A percentile compares a stretch with the other conserved stretches of the same genome.
These are phyloP conservation scores for Ophonus ardosiacus DNA, from an alignment of 2,888 invertebrate species.

Conservation along the genomic window DNA sequence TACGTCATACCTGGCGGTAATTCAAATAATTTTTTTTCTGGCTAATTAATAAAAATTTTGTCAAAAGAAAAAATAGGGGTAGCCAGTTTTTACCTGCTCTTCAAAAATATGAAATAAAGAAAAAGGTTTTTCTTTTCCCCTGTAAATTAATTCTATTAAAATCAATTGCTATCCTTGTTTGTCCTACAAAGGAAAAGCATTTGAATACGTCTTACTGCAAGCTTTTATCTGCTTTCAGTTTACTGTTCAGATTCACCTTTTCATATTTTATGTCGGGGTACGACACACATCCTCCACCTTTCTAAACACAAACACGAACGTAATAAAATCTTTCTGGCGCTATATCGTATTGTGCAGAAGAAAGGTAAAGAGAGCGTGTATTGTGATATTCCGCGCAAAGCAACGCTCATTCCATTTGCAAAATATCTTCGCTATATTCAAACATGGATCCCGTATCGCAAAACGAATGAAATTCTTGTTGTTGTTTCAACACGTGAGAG, in stretches of 20 bases:
- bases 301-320: constrained; percentile 47
- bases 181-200: background rate
- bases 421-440: constrained; percentile 56
- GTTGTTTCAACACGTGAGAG: too few species aligned
- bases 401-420: constrained; percentile 54
- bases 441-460: constrained; percentile 54
- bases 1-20: too few species aligned
- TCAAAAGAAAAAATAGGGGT: too few species aligned
- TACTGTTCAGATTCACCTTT: constrained; percentile 30
- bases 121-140: too few species aligned
- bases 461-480: constrained; percentile 55
- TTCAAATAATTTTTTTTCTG: too few species aligned
- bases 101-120: too few species aligned
- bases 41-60: too few species aligned
- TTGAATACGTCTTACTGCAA: background rate
- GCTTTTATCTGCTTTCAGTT: background rate
- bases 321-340: constrained; percentile 47
- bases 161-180: background rate
- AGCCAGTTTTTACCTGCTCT: too few species aligned
- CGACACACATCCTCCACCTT: background rate
- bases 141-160: background rate
- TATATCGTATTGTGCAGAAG: constrained; percentile 7
- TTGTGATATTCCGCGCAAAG: constrained; percentile 18
- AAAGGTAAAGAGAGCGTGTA: constrained; percentile 27
- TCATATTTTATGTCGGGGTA: constrained; percentile 37